Percentiles rank a stretch among this genome's conserved stretches.
phyloP scores from a whole-genome alignment of 35 echinoderm and acorn worm species.

The Hemicentrotus pulcherrimus region DNA sequence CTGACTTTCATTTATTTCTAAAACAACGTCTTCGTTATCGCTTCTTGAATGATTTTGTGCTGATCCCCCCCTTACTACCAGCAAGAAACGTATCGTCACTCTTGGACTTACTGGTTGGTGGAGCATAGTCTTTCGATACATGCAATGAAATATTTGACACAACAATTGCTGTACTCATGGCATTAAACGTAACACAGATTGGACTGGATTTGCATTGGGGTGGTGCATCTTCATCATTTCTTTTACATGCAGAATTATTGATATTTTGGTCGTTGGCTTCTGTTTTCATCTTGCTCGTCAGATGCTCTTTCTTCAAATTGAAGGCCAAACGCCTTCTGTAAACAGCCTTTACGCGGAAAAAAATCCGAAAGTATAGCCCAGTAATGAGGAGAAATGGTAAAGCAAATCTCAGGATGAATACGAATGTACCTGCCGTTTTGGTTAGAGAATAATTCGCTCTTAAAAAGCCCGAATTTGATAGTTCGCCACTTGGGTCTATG shows the following conservation, averaged over 20 bases:
- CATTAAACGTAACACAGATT: neutral
- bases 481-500: neutral
- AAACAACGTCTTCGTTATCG: neutral
- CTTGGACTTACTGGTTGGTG: neutral
- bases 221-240: neutral
- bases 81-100: neutral
- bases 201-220: neutral
- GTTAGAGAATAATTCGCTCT: neutral
- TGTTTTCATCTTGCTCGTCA: neutral
- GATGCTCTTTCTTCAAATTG: no score
- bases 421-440: neutral
- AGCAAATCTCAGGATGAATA: neutral
- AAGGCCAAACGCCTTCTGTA: no score
- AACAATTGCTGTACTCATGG: neutral
- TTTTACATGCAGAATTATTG: neutral
- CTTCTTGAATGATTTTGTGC: neutral
- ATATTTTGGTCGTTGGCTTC: neutral
- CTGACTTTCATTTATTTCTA: neutral
- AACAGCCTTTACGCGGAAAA: no score
- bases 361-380: no score
- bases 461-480: neutral
- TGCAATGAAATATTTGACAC: neutral
- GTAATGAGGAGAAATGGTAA: no score
- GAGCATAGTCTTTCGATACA: neutral
- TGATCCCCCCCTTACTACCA: neutral